Evolutionary conservation across 2,797 vertebrate genomes (phyloP).

Genomic region (Gouania willdenowi): DNA sequence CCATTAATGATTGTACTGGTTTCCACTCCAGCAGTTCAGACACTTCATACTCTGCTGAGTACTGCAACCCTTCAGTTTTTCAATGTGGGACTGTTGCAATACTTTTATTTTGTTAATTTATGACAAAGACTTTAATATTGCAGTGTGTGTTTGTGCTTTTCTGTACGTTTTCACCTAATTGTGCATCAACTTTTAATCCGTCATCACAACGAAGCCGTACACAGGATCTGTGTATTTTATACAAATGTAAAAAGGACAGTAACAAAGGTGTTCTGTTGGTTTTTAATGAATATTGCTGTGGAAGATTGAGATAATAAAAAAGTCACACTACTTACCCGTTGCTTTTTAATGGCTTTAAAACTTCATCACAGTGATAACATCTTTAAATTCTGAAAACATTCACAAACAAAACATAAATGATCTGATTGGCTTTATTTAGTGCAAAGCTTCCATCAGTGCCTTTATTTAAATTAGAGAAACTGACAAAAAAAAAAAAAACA

Average conservation of each 20-base stretch:
- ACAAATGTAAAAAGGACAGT: conserved; percentile 86
- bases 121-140: conserved; percentile 84
- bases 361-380: conserved; percentile 8
- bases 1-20: conserved; percentile 46
- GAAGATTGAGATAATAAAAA: conserved; percentile 75
- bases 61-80: conserved; percentile 27
- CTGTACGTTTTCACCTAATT: conserved; percentile 87
- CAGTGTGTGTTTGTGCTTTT: conserved; percentile 75
- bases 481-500: conserved; percentile 15
- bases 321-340: conserved; percentile 52
- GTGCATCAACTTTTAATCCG: conserved; percentile 78
- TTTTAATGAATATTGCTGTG: conserved; percentile 90
- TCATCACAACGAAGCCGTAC: conserved; percentile 75
- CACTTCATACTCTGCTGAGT: conserved; percentile 18
- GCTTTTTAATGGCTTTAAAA: neutral
- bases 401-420: too few species aligned
- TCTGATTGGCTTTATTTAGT: too few species aligned
- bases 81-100: conserved; percentile 96
- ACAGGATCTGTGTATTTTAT: conserved; percentile 89
- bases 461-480: too few species aligned
- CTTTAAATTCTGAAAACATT: too few species aligned
- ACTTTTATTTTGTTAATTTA: conserved; percentile 81
- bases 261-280: conserved; percentile 81
- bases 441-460: too few species aligned
- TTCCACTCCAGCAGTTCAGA: conserved; percentile 39